Evolutionary conservation across 1,140 invertebrate genomes (phyloP).

Genomic region (Pseudomyrmex sp.): DNA sequence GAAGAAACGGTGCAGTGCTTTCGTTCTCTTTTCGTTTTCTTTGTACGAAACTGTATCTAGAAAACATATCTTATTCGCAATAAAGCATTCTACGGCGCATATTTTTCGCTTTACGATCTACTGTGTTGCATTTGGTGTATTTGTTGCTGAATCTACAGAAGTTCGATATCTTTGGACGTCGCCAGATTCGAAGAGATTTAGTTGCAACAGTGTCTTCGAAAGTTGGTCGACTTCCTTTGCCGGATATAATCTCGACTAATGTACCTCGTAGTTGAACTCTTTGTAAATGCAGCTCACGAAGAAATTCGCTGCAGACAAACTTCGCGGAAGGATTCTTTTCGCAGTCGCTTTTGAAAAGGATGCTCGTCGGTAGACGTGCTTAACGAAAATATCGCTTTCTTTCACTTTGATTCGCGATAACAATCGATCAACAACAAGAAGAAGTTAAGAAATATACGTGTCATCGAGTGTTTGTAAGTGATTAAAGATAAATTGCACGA

Average conservation of each 20-base stretch:
- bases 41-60: slow-evolving; percentile 13
- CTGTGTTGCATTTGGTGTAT: slow-evolving; percentile 29
- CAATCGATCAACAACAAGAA: background rate
- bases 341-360: slow-evolving; percentile 26
- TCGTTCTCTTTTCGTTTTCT: slow-evolving; percentile 7
- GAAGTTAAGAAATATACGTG: background rate
- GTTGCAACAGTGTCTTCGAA: slow-evolving; percentile 54
- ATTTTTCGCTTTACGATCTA: slow-evolving; percentile 51
- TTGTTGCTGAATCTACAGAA: slow-evolving; percentile 41
- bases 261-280: slow-evolving; percentile 55
- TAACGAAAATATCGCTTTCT: slow-evolving; percentile 40
- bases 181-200: slow-evolving; percentile 50
- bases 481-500: slow-evolving; percentile 43
- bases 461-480: slow-evolving; percentile 4
- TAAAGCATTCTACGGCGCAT: slow-evolving; percentile 33
- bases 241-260: slow-evolving; percentile 59
- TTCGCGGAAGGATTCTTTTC: slow-evolving; percentile 38
- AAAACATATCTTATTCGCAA: slow-evolving; percentile 23
- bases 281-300: slow-evolving; percentile 56
- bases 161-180: slow-evolving; percentile 45
- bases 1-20: background rate
- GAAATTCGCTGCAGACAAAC: slow-evolving; percentile 49
- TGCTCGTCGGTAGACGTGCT: background rate
- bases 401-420: background rate
- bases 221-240: slow-evolving; percentile 58